A percentile compares a stretch with the other conserved stretches of the same genome.
These are phyloP conservation scores for Leucophora obtusa DNA, from an alignment of 2,888 invertebrate species.

Conservation along the genomic window DNA sequence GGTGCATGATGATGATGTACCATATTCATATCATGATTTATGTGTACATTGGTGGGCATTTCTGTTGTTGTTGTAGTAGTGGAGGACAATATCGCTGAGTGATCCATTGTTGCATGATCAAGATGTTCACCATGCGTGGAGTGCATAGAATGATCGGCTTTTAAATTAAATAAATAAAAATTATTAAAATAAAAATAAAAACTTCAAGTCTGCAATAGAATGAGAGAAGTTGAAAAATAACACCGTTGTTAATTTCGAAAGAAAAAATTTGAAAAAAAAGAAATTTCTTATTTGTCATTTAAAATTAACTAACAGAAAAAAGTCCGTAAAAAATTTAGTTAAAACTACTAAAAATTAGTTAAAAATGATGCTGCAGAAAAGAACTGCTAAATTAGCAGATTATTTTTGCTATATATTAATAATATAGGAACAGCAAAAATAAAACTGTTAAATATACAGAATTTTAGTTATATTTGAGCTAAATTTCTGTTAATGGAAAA, in stretches of 20 bases:
- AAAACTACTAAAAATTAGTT: no score
- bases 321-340: no score
- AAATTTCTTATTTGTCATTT: no score
- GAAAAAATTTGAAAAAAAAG: background rate
- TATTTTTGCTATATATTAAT: no score
- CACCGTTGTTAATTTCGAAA: slow-evolving; percentile 12
- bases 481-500: no score
- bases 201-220: slow-evolving; percentile 49
- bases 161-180: slow-evolving; percentile 62
- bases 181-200: slow-evolving; percentile 49
- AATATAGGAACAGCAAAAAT: no score
- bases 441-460: no score
- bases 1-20: slow-evolving; percentile 56
- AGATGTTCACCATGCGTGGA: slow-evolving; percentile 54
- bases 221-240: slow-evolving; percentile 26
- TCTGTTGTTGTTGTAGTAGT: slow-evolving; percentile 64
- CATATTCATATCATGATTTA: slow-evolving; percentile 60
- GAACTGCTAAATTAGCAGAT: no score
- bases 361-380: no score
- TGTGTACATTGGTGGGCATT: slow-evolving; percentile 62
- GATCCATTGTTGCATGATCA: slow-evolving; percentile 48
- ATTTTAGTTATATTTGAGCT: no score
- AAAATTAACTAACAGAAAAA: no score
- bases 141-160: slow-evolving; percentile 63
- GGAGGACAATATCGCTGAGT: slow-evolving; percentile 35